phyloP scores from a whole-genome alignment of 2,113 vertebrate species.

The Morphnarchus princeps region DNA sequence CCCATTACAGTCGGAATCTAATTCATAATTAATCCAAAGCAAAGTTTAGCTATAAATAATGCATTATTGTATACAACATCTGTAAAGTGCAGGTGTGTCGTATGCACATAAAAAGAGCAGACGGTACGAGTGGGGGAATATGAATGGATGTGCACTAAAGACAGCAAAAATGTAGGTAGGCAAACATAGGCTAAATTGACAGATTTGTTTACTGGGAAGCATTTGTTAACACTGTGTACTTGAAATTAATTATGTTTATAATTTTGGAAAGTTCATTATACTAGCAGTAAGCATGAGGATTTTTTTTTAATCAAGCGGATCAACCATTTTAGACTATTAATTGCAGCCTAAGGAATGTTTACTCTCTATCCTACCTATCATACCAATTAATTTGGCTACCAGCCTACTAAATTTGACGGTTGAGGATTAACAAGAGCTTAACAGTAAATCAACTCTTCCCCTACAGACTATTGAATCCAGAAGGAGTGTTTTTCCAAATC shows the following conservation, averaged over 20 bases:
- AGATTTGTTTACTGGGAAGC: not conserved
- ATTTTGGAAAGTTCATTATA: not conserved
- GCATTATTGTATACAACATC: conserved; percentile 17
- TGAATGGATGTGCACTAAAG: not conserved
- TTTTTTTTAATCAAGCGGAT: not conserved
- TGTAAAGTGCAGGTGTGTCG: not conserved
- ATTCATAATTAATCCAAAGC: conserved; percentile 52
- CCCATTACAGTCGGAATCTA: not conserved
- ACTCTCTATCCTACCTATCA: not conserved
- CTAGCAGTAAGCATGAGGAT: not conserved
- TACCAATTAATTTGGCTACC: conserved; percentile 2
- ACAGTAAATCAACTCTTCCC: not conserved
- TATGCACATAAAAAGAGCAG: not conserved
- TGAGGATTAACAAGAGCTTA: conserved; percentile 32
- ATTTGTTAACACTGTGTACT: not conserved
- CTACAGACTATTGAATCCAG: not conserved
- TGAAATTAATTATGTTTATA: not conserved
- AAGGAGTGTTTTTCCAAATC: not conserved
- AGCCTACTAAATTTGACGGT: not conserved
- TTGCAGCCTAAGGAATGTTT: not conserved
- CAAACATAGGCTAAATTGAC: not conserved
- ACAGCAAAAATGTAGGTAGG: not conserved
- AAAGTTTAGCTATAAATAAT: conserved; percentile 49
- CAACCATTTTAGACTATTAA: conserved; percentile 1
- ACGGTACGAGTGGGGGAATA: not conserved